phyloP scores from a whole-genome alignment of 2,113 vertebrate genomes.

The Lates calcarifer region DNA sequence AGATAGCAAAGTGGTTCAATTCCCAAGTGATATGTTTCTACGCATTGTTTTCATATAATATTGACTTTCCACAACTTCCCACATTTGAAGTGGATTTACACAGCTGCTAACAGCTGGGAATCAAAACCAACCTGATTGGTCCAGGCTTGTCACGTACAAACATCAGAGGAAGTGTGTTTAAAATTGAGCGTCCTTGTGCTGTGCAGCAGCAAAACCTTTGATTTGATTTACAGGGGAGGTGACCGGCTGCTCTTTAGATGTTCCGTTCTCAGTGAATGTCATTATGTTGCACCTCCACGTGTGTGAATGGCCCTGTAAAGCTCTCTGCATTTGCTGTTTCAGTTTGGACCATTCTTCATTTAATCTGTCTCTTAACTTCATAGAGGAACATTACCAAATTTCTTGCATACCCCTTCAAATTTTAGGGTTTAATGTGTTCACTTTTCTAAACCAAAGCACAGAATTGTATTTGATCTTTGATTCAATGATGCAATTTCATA shows the following conservation, averaged over 20 bases:
- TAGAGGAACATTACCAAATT: neutral
- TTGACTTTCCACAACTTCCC: neutral
- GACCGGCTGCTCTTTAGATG: neutral
- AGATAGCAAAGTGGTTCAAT: neutral
- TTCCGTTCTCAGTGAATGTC: neutral
- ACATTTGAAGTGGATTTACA: neutral
- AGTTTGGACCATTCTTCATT: neutral
- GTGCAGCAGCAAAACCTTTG: neutral
- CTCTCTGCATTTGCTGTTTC: neutral
- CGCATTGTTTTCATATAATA: neutral
- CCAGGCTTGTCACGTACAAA: neutral
- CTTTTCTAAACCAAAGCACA: neutral
- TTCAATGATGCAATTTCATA: slow-evolving; percentile 4
- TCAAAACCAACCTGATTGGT: neutral
- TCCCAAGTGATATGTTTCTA: neutral
- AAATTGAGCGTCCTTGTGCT: neutral
- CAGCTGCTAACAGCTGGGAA: neutral
- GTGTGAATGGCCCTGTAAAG: neutral
- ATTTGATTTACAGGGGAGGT: neutral
- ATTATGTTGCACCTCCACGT: neutral
- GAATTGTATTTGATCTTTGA: neutral
- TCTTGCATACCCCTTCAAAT: neutral
- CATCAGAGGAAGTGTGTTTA: neutral
- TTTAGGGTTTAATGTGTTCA: neutral
- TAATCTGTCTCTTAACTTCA: neutral